A percentile compares a stretch with the other conserved stretches of the same genome.
phyloP scores from a whole-genome alignment of 1,140 invertebrate species.

The Eurosta solidaginis region DNA sequence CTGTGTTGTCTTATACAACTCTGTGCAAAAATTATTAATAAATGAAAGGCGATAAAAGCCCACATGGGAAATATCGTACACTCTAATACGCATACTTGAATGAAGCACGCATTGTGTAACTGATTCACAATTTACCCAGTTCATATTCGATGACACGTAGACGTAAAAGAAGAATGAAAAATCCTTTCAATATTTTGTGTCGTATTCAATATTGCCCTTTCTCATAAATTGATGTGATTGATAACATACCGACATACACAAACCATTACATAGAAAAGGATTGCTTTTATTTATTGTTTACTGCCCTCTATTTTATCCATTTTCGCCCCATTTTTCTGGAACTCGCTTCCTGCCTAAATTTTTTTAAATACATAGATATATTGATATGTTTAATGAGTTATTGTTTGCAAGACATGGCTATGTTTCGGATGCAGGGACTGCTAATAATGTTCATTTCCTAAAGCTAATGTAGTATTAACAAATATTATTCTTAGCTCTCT shows the following conservation, averaged over 20 bases:
- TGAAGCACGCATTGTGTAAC: too few relatives aligned
- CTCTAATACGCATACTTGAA: too few relatives aligned
- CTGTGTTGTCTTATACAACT: background rate
- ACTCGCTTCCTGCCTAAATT: background rate
- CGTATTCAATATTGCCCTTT: constrained; percentile 8
- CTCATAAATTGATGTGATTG: background rate
- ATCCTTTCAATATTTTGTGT: background rate
- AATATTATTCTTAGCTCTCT: too few relatives aligned
- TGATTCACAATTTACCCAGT: background rate
- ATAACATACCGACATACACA: background rate
- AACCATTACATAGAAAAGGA: background rate
- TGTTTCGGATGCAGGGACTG: too few relatives aligned
- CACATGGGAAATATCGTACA: too few relatives aligned
- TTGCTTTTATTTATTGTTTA: constrained; percentile 2
- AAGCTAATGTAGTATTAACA: too few relatives aligned
- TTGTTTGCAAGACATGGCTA: too few relatives aligned
- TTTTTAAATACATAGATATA: too few relatives aligned
- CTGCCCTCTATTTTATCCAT: background rate
- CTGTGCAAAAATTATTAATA: background rate
- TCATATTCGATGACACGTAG: background rate
- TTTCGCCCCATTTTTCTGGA: background rate
- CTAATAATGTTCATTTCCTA: too few relatives aligned
- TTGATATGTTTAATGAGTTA: constrained; percentile 10
- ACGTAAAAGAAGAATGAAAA: background rate
- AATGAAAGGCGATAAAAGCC: too few relatives aligned